Percentiles rank a stretch among this genome's conserved stretches.
Conservation (phyloP, 2,113 vertebrate genomes). For the Carassius carassius region DNA sequence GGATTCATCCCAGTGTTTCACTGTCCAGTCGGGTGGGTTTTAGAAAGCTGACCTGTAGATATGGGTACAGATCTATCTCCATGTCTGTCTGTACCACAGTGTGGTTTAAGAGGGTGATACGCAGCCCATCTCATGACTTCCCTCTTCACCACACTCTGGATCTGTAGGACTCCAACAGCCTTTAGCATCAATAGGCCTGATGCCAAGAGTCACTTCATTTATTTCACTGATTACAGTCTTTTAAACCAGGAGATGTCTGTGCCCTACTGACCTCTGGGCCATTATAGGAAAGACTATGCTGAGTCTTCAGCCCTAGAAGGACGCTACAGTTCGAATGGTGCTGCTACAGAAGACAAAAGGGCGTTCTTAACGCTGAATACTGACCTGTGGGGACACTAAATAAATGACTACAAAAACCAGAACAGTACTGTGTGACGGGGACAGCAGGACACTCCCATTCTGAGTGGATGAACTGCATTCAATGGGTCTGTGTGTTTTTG, state of each 20-base stretch:
- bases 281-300: background rate
- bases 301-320: slow-evolving; percentile 2
- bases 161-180: slow-evolving; percentile 36
- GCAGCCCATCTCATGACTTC: background rate
- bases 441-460: slow-evolving; percentile 6
- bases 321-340: slow-evolving; percentile 26
- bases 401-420: slow-evolving; percentile 5
- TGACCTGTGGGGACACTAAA: slow-evolving; percentile 22
- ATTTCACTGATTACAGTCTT: background rate
- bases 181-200: slow-evolving; percentile 20
- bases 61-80: background rate
- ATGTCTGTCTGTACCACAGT: slow-evolving; percentile 50
- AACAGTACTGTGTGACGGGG: slow-evolving; percentile 8
- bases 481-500: slow-evolving; percentile 26
- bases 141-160: slow-evolving; percentile 2
- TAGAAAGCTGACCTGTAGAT: background rate
- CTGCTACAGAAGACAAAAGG: background rate
- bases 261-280: slow-evolving; percentile 4
- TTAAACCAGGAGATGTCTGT: background rate
- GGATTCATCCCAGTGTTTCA: background rate
- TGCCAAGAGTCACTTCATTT: background rate
- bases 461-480: slow-evolving; percentile 32
- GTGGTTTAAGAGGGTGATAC: slow-evolving; percentile 53
- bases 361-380: background rate
- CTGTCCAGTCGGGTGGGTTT: slow-evolving; percentile 1